Percentiles rank a stretch among this genome's conserved stretches.
Evolutionary conservation across 2,797 vertebrate species (phyloP).

Genomic region (Avahi laniger): DNA sequence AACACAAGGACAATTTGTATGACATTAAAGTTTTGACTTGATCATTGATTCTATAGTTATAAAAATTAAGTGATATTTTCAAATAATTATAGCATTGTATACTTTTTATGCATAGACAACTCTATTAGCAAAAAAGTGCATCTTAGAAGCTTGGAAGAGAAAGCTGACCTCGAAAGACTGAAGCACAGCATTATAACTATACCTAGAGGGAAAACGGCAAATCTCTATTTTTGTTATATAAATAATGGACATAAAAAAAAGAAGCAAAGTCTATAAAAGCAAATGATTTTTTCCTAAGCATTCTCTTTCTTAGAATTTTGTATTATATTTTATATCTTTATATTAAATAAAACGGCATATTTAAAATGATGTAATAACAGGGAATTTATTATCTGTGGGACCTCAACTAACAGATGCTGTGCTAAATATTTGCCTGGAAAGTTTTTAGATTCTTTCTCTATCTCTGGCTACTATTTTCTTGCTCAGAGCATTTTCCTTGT

Average conservation of each 20-base stretch:
- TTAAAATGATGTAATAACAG: neutral
- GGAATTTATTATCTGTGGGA: neutral
- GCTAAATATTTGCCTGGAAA: slow-evolving; percentile 29
- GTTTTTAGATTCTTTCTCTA: neutral
- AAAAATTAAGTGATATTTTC: slow-evolving; percentile 28
- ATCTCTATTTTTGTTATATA: neutral
- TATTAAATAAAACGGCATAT: neutral
- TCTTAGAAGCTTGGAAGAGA: neutral
- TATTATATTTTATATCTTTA: neutral
- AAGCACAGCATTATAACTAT: neutral
- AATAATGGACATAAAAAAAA: neutral
- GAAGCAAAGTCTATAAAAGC: neutral
- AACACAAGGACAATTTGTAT: neutral
- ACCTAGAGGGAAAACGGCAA: neutral
- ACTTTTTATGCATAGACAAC: neutral
- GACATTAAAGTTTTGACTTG: neutral
- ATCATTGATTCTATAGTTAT: neutral
- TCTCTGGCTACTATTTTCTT: neutral
- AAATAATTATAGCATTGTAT: slow-evolving; percentile 9
- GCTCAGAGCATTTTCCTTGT: neutral
- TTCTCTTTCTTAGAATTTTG: neutral
- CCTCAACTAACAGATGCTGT: neutral
- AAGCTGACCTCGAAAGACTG: neutral
- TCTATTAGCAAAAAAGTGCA: neutral
- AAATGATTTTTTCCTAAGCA: slow-evolving; percentile 26